phyloP scores from a whole-genome alignment of 2,888 invertebrate genomes.

The Serripes groenlandicus region DNA sequence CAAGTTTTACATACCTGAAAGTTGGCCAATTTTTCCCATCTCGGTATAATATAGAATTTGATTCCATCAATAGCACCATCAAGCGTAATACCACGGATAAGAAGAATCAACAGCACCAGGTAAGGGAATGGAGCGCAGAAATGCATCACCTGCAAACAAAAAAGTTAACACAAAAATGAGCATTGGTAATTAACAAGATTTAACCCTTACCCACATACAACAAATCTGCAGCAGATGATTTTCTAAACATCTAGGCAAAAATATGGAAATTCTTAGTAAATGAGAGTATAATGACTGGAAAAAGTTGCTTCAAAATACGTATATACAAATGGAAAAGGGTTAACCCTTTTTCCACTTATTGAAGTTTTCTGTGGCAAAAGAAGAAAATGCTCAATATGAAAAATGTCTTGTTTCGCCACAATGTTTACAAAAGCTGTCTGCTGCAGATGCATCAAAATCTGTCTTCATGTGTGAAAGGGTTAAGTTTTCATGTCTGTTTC shows the following conservation, averaged over 20 bases:
- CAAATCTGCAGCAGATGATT: no score
- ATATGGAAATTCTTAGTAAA: no score
- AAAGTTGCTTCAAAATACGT: no score
- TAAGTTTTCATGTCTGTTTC: no score
- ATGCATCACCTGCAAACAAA: constrained; percentile 85
- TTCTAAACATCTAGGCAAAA: no score
- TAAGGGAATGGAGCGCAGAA: constrained; percentile 83
- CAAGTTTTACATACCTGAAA: constrained; percentile 75
- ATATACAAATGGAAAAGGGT: no score
- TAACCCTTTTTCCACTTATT: no score
- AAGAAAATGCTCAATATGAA: constrained; percentile 5
- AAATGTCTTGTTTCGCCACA: constrained; percentile 2
- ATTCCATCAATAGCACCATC: constrained; percentile 80
- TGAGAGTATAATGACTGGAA: no score
- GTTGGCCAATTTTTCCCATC: constrained; percentile 79
- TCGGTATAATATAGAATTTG: constrained; percentile 81
- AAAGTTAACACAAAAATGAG: no score
- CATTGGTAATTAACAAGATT: no score
- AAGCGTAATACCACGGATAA: constrained; percentile 79
- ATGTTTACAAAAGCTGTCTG: no score
- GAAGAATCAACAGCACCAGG: constrained; percentile 77
- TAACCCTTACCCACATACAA: no score
- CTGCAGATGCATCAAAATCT: neutral
- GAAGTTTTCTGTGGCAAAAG: neutral
- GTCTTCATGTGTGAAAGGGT: neutral